These are phyloP conservation scores for Anodontia alba DNA, from an alignment of 2,888 invertebrate genomes.

Conservation along the genomic window DNA sequence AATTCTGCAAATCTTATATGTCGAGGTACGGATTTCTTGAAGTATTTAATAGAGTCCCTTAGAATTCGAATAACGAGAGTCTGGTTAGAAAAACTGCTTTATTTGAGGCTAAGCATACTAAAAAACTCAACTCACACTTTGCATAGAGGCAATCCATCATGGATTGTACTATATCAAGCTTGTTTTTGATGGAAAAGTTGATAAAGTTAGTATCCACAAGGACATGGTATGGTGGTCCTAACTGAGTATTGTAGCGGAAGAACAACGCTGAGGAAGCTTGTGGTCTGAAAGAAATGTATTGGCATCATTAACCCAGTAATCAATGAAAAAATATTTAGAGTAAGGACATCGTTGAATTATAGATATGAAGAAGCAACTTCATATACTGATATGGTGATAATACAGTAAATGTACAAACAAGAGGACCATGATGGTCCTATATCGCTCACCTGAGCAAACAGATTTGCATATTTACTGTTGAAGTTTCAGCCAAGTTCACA, in stretches of 20 bases:
- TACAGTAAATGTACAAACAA: too few relatives aligned
- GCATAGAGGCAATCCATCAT: constrained; percentile 99
- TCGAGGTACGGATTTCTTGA: too few relatives aligned
- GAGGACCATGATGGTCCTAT: too few relatives aligned
- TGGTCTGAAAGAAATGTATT: constrained; percentile 73
- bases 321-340: neutral
- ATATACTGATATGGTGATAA: too few relatives aligned
- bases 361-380: neutral
- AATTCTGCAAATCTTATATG: too few relatives aligned
- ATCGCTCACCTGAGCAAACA: too few relatives aligned
- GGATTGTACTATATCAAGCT: constrained; percentile 97
- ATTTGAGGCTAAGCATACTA: too few relatives aligned
- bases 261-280: constrained; percentile 93
- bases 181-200: constrained; percentile 99
- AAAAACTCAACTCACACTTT: constrained; percentile 88
- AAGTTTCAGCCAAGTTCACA: too few relatives aligned
- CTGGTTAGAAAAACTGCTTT: too few relatives aligned
- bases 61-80: too few relatives aligned
- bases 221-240: constrained; percentile 99
- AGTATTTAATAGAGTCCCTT: too few relatives aligned
- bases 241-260: constrained; percentile 98
- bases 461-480: too few relatives aligned
- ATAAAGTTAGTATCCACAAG: constrained; percentile 99
- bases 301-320: neutral
- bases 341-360: neutral